Evolutionary conservation across 2,797 vertebrate species (phyloP).

Genomic region (Acanthurus leucopareius): DNA sequence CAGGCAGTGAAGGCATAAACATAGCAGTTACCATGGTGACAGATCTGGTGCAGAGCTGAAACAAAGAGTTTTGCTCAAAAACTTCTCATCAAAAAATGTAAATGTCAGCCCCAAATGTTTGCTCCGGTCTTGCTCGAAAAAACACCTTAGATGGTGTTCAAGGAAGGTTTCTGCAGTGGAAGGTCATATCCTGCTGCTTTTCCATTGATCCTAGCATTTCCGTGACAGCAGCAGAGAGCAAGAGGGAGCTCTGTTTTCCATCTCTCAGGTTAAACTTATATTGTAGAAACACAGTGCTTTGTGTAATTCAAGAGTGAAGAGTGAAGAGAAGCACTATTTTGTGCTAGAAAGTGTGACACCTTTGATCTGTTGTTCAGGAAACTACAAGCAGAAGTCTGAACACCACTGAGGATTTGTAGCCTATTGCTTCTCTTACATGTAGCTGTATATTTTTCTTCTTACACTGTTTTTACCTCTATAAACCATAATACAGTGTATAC

Average conservation of each 20-base stretch:
- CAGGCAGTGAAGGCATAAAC: conserved; percentile 55
- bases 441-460: not conserved
- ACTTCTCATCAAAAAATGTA: conserved; percentile 35
- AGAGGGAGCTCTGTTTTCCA: conserved; percentile 3
- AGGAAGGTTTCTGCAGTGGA: conserved; percentile 19
- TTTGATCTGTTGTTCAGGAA: conserved; percentile 17
- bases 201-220: conserved; percentile 22
- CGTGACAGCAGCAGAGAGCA: not conserved
- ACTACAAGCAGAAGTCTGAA: not conserved
- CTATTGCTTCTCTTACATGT: not conserved
- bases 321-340: not conserved
- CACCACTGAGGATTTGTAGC: not conserved
- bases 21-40: conserved; percentile 65
- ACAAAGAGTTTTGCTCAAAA: conserved; percentile 29
- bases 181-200: conserved; percentile 27
- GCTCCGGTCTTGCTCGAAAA: not conserved
- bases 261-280: conserved; percentile 5
- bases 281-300: not conserved
- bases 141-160: conserved; percentile 19
- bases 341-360: not conserved
- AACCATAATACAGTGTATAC: not conserved
- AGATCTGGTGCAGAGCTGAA: conserved; percentile 19
- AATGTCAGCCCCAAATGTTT: conserved; percentile 32
- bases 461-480: not conserved
- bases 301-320: not conserved